Conservation (phyloP, 2,888 invertebrate species). For the Drosophila gaucha region DNA sequence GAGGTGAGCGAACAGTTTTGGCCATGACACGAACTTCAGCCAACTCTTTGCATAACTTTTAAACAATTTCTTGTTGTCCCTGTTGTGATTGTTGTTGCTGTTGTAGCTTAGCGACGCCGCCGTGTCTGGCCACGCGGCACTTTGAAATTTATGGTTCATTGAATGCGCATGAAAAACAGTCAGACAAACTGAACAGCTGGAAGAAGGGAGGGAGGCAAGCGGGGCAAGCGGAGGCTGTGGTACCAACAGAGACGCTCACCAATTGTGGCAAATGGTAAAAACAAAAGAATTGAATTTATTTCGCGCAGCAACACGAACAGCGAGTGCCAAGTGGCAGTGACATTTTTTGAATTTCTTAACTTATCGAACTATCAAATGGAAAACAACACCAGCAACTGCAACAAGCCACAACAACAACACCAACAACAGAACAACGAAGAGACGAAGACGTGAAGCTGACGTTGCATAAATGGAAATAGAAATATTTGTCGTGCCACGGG, state of each 20-base stretch:
- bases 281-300: constrained; percentile 73
- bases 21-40: constrained; percentile 46
- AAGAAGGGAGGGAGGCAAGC: background rate
- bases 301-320: constrained; percentile 32
- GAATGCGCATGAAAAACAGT: constrained; percentile 79
- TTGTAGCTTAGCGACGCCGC: constrained; percentile 58
- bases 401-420: background rate
- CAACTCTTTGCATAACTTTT: constrained; percentile 62
- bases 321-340: constrained; percentile 50
- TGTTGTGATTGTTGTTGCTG: constrained; percentile 10
- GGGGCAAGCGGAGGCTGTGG: background rate
- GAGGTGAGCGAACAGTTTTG: constrained; percentile 44
- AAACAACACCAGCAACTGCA: constrained; percentile 24
- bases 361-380: constrained; percentile 37
- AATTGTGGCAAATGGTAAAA: constrained; percentile 55
- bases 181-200: constrained; percentile 38
- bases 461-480: constrained; percentile 43
- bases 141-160: constrained; percentile 81
- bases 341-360: constrained; percentile 48
- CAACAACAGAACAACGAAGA: constrained; percentile 4
- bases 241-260: constrained; percentile 14
- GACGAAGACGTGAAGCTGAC: constrained; percentile 10
- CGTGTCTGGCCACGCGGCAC: constrained; percentile 72
- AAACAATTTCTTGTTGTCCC: constrained; percentile 37
- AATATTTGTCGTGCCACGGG: constrained; percentile 32